Evolutionary conservation across 2,113 vertebrate species (phyloP).

Genomic region (Bostrychus sinensis): DNA sequence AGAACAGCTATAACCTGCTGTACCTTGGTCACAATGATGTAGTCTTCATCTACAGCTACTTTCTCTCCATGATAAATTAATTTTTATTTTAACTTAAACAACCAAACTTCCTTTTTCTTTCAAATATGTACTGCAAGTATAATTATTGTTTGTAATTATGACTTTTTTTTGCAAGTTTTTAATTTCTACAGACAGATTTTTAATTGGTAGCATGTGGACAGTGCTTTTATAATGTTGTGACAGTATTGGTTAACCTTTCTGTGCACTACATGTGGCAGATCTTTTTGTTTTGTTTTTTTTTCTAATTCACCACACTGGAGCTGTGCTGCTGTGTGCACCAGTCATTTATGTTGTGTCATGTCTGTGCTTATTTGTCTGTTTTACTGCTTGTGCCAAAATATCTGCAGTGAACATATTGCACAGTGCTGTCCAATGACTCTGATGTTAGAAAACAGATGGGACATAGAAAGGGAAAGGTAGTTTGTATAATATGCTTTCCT

Average conservation of each 20-base stretch:
- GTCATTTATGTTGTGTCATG: constrained; percentile 2
- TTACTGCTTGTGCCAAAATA: constrained; percentile 14
- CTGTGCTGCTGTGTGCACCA: background rate
- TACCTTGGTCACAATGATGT: constrained; percentile 37
- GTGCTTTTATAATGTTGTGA: no score
- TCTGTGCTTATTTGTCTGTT: constrained; percentile 18
- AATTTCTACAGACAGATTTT: no score
- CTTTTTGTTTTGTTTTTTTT: background rate
- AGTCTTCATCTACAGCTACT: constrained; percentile 32
- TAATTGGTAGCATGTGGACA: no score
- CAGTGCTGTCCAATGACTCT: constrained; percentile 25
- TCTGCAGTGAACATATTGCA: constrained; percentile 12
- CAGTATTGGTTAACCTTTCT: no score
- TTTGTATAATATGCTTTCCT: constrained; percentile 25
- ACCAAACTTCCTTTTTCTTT: constrained; percentile 30
- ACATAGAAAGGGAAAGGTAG: background rate
- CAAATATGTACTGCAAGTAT: background rate
- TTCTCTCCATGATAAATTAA: constrained; percentile 20
- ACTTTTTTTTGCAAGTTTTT: no score
- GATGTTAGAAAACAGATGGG: constrained; percentile 14
- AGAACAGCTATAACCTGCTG: constrained; percentile 52
- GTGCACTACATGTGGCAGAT: no score
- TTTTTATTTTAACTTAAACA: background rate
- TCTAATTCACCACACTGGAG: background rate
- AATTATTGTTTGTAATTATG: no score